phyloP scores from a whole-genome alignment of 2,113 vertebrate genomes.

The Psittacula cyanocephala region DNA sequence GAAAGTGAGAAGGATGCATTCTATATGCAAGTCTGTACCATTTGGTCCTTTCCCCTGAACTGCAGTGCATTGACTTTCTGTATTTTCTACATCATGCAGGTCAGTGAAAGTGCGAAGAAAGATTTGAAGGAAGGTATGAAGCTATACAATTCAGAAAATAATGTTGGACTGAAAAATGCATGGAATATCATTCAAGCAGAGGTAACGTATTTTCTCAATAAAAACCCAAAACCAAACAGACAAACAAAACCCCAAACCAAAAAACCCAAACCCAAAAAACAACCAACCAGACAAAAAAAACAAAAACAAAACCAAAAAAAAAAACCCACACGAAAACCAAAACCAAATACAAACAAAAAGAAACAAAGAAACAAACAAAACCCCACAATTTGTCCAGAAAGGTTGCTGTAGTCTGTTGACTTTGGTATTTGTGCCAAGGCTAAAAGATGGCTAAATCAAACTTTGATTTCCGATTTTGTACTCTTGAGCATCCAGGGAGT shows the following conservation, averaged over 20 bases:
- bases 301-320: background rate
- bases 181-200: constrained; percentile 99
- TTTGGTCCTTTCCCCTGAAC: background rate
- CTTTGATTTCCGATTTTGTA: background rate
- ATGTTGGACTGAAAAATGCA: constrained; percentile 93
- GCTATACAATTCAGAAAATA: constrained; percentile 94
- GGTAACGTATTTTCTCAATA: constrained; percentile 68
- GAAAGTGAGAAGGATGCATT: background rate
- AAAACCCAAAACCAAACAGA: background rate
- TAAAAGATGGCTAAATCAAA: background rate
- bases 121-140: constrained; percentile 93
- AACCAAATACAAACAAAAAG: background rate
- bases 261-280: background rate
- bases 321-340: background rate
- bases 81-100: constrained; percentile 70
- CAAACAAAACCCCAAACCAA: background rate
- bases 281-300: background rate
- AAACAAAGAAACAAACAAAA: background rate
- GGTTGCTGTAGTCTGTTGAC: background rate
- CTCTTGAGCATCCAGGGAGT: background rate
- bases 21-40: background rate
- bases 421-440: background rate
- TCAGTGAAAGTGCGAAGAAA: constrained; percentile 91
- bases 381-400: background rate
- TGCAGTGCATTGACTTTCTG: background rate